These are phyloP conservation scores for Drosophila paranaensis DNA, from an alignment of 2,888 invertebrate genomes.

Conservation along the genomic window DNA sequence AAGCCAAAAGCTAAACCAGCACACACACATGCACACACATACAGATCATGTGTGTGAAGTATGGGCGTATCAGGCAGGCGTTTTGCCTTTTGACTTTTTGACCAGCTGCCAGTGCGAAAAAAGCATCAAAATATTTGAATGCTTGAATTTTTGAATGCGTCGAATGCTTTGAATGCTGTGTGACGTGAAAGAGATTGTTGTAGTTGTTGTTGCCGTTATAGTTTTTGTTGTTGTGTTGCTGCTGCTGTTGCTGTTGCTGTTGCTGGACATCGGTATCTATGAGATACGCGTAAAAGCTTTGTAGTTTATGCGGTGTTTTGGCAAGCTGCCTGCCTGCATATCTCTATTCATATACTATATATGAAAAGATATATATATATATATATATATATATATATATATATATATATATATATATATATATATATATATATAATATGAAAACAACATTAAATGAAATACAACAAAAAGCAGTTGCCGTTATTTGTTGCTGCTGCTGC, in stretches of 20 bases:
- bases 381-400: background rate
- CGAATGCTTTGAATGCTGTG: slow-evolving; percentile 35
- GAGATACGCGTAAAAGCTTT: slow-evolving; percentile 79
- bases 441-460: slow-evolving; percentile 46
- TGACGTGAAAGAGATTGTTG: slow-evolving; percentile 46
- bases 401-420: slow-evolving; percentile 22
- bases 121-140: slow-evolving; percentile 14
- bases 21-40: background rate
- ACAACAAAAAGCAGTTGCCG: slow-evolving; percentile 44
- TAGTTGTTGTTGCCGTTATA: slow-evolving; percentile 7
- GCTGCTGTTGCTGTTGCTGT: background rate
- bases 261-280: slow-evolving; percentile 52
- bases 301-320: slow-evolving; percentile 71
- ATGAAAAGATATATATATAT: slow-evolving; percentile 20
- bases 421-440: no score
- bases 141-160: slow-evolving; percentile 1
- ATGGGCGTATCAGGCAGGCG: background rate
- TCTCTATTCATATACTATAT: background rate
- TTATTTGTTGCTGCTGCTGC: slow-evolving; percentile 24
- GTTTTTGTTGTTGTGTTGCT: slow-evolving; percentile 3
- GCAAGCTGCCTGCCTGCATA: slow-evolving; percentile 65
- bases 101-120: slow-evolving; percentile 51
- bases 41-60: slow-evolving; percentile 1
- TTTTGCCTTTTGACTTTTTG: slow-evolving; percentile 9
- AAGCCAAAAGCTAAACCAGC: slow-evolving; percentile 4